Conservation (phyloP, 2,888 invertebrate species). For the Euzophera pinguis region DNA sequence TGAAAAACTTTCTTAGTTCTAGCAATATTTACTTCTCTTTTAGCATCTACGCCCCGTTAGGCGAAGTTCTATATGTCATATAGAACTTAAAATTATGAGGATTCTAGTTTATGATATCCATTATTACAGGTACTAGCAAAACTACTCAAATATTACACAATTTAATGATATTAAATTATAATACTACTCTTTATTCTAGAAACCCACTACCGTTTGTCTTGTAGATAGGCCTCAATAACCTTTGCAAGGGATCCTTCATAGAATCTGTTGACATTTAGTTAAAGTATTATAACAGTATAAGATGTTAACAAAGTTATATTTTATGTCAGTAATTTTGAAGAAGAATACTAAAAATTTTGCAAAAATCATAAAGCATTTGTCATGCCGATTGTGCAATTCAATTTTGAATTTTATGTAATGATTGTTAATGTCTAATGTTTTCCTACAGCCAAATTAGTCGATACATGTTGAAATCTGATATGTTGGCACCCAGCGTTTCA, state of each 20-base stretch:
- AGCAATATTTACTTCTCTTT: slow-evolving; percentile 59
- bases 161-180: slow-evolving; percentile 59
- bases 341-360: slow-evolving; percentile 14
- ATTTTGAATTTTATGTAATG: not conserved
- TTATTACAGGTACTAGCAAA: slow-evolving; percentile 74
- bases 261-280: slow-evolving; percentile 66
- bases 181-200: slow-evolving; percentile 64
- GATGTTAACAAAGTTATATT: slow-evolving; percentile 13
- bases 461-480: slow-evolving; percentile 14
- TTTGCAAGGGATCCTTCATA: slow-evolving; percentile 62
- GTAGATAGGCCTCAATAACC: slow-evolving; percentile 60
- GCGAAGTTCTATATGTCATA: slow-evolving; percentile 63
- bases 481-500: slow-evolving; percentile 19
- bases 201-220: slow-evolving; percentile 66
- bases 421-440: not conserved
- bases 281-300: slow-evolving; percentile 23
- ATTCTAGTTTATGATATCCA: slow-evolving; percentile 60
- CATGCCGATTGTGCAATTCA: slow-evolving; percentile 17
- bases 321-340: slow-evolving; percentile 10
- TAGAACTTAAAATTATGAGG: slow-evolving; percentile 60
- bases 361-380: slow-evolving; percentile 14
- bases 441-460: slow-evolving; percentile 13
- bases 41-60: slow-evolving; percentile 80
- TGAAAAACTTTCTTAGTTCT: slow-evolving; percentile 49
- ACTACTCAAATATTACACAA: slow-evolving; percentile 61